Evolutionary conservation across 2,113 vertebrate species (phyloP), one percentile per base, ranked within the genome.

Genomic region (Nematolebias whitei): DNA sequence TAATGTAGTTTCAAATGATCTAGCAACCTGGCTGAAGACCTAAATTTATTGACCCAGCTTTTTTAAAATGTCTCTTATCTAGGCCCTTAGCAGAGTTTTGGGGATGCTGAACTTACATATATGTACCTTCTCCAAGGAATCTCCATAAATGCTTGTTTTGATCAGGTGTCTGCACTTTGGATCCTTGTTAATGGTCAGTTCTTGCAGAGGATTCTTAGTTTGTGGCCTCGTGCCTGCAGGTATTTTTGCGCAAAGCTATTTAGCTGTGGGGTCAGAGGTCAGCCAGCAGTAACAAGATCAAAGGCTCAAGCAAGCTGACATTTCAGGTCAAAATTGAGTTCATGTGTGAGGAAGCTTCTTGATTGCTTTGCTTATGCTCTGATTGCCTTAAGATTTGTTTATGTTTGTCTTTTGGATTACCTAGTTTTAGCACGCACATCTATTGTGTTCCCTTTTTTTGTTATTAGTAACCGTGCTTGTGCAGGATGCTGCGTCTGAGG

Each of bases 191-290:
- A 18, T 1, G 29, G 45, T 47, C 55, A 5, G 50, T 19, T 4
- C 18, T 58, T 70, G 14, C 60, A 2, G 19, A 24, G 58, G 35
- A 20, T 10, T 51, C 8, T 57, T 48, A 39, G 22, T 64, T 65
- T 73, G 44, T 56, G 5, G 32, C 1, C 26, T 64, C 51, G 43
- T 65, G 61, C 45, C 54, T 39, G 55, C 13, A 56, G 61, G 53
- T 76, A 80, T 80, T 74, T 74, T 52, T 39, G 32, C 20, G 70
- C 14, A 20, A 16, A 11, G 12, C n/a, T 64, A 13, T 58, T 60
- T 61, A 29, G 20, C 54, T 55, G 26, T 47, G 54, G 53, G 65
- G 63, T 80, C 63, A 80, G 57, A 59, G 68, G 49, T 23, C 64
- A 75, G 20, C n/a, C 24, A 14, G 55, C 24, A 26, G 50, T 49